Evolutionary conservation across 1,140 invertebrate genomes (phyloP).

Genomic region (Trichomalopsis sarcophagae): DNA sequence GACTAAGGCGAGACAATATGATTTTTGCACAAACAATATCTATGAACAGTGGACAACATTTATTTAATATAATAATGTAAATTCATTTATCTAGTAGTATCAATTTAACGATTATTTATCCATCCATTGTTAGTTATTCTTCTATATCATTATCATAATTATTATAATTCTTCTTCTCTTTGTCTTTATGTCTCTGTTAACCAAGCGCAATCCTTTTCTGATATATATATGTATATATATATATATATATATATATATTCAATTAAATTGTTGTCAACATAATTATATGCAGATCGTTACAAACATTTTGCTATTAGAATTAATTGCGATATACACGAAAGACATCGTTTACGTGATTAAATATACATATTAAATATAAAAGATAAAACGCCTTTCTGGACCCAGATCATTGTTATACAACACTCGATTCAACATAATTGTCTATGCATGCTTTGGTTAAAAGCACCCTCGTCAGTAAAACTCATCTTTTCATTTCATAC

Average conservation of each 20-base stretch:
- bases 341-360: constrained; percentile 29
- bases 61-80: constrained; percentile 41
- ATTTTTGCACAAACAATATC: background rate
- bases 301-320: constrained; percentile 41
- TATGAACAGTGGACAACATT: constrained; percentile 42
- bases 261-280: constrained; percentile 39
- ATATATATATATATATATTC: background rate
- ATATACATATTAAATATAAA: constrained; percentile 46
- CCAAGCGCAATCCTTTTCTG: background rate
- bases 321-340: constrained; percentile 35
- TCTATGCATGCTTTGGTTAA: constrained; percentile 35
- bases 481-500: constrained; percentile 28
- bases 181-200: background rate
- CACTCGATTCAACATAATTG: constrained; percentile 19
- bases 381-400: constrained; percentile 45
- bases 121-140: constrained; percentile 12
- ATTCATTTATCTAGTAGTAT: constrained; percentile 29
- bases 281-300: constrained; percentile 15
- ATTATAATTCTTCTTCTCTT: background rate
- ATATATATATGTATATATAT: background rate
- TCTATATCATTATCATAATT: background rate
- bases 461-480: constrained; percentile 47
- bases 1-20: background rate
- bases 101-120: constrained; percentile 21
- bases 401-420: constrained; percentile 36